Evolutionary conservation across 2,888 invertebrate species (phyloP), one percentile per base, ranked within the genome.

Genomic region (Mythimna ferrago): DNA sequence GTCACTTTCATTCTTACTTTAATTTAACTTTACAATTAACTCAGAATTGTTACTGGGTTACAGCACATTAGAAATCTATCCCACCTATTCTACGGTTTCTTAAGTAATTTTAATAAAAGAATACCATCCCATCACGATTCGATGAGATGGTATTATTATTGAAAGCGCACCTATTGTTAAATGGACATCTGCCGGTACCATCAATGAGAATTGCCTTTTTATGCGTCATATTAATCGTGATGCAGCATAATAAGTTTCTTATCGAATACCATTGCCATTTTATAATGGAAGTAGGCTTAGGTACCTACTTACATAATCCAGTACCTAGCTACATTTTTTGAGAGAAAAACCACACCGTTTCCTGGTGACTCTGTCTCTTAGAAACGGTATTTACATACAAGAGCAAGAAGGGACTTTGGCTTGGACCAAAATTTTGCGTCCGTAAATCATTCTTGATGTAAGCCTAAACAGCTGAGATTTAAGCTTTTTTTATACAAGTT

Each of bases 151-250:
- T 86, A 83, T 82, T 87, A 89, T 90, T 90, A 91, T 91, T 88
- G 82, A 89, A 89, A 87, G 81, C 84, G 76, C 71, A 82, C 71
- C 88, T 81, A 91, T 92, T 92, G 93, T 92, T 92, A 82, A 72
- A 72, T 81, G 86, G 89, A 90, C 93, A 92, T 93, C 92, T 93
- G 93, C 86, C 91, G 88, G 84, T 85, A 87, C 87, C 84, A 87
- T 87, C 89, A 85, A 88, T 87, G 85, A 85, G 86, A 87, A 91
- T 87, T 84, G 82, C 77, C 79, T 88, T 87, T 84, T 84, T 85
- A 84, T 67, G 80, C 76, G 81, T 85, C 84, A 84, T 82, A 85
- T 89, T 85, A 84, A 84, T 83, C 85, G 82, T 89, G 88, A 89
- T 87, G 74, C 76, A 82, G 85, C 86, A 83, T 83, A 62, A 78